phyloP scores from a whole-genome alignment of 2,113 vertebrate genomes.

The Terrapene triunguis region DNA sequence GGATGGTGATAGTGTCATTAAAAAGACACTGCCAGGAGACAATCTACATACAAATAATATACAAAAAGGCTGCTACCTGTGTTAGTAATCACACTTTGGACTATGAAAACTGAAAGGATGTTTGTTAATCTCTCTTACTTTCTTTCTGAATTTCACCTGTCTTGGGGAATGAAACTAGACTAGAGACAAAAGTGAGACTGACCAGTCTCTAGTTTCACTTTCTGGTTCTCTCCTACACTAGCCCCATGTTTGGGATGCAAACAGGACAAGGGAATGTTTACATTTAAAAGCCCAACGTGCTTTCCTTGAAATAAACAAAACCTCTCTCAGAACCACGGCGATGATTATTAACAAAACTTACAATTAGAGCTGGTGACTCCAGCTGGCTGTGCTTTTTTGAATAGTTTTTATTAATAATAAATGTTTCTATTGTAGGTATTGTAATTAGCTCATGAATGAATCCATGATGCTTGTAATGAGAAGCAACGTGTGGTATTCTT shows the following conservation, averaged over 20 bases:
- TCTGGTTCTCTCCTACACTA: background rate
- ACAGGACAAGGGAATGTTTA: background rate
- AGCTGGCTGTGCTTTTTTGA: background rate
- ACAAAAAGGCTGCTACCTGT: background rate
- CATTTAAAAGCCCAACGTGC: fast-evolving
- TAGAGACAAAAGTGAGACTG: background rate
- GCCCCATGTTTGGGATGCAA: background rate
- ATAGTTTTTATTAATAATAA: background rate
- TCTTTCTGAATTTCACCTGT: background rate
- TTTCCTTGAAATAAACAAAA: background rate
- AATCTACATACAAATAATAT: fast-evolving
- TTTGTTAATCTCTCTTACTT: background rate
- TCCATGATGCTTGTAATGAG: background rate
- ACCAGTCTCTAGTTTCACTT: fast-evolving
- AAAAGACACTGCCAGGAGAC: background rate
- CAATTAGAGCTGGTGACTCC: background rate
- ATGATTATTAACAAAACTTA: background rate
- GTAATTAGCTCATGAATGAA: background rate
- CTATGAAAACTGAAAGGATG: background rate
- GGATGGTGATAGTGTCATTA: background rate
- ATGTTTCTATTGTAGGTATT: background rate
- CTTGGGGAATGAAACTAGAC: background rate
- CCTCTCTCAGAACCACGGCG: background rate
- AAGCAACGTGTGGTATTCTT: background rate
- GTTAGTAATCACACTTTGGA: fast-evolving